These are phyloP conservation scores for Ceratoteleas bidentatus DNA, from an alignment of 1,140 invertebrate species.

Conservation along the genomic window DNA sequence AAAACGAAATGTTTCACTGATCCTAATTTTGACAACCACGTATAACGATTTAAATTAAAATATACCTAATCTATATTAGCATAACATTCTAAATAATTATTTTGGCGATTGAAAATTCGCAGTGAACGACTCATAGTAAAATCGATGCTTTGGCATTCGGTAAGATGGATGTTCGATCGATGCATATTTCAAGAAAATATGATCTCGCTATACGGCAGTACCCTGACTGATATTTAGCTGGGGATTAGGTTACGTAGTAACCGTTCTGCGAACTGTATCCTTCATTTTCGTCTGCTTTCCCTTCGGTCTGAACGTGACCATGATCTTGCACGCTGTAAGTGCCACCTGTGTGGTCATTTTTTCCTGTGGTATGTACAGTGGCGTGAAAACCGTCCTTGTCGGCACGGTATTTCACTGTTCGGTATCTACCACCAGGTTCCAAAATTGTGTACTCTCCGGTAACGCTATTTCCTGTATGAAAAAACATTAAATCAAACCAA, in stretches of 20 bases:
- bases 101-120: no score
- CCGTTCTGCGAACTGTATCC: conserved; percentile 31
- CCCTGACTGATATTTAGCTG: conserved; percentile 5
- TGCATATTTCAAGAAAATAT: conserved; percentile 30
- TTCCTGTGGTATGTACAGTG: conserved; percentile 85
- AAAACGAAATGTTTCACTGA: no score
- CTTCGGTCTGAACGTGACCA: conserved; percentile 15
- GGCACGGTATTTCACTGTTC: conserved; percentile 88
- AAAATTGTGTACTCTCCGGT: conserved; percentile 88
- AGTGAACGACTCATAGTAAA: conserved; percentile 5
- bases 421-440: conserved; percentile 88
- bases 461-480: conserved; percentile 71
- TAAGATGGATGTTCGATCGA: conserved; percentile 9
- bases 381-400: conserved; percentile 90
- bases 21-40: no score
- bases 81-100: no score
- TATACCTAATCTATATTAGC: no score
- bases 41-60: no score
- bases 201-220: conserved; percentile 39
- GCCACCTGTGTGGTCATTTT: conserved; percentile 76
- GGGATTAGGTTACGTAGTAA: conserved; percentile 20
- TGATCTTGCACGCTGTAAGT: conserved; percentile 63
- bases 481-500: conserved; percentile 4
- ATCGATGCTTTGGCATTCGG: conserved; percentile 40
- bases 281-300: conserved; percentile 47